Conservation (phyloP, 1,140 invertebrate genomes). For the Octopus sinensis region DNA sequence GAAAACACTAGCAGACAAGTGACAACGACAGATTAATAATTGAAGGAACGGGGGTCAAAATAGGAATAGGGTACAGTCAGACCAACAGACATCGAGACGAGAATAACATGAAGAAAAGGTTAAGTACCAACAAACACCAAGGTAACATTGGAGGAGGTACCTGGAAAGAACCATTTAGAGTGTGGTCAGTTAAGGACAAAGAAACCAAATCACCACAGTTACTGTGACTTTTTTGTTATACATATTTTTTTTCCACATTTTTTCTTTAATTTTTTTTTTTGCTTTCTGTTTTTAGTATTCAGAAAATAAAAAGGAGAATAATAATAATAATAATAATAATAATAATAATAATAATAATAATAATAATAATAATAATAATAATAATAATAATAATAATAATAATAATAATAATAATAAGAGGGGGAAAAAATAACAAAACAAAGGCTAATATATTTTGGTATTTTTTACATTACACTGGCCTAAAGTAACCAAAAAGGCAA, state of each 20-base stretch:
- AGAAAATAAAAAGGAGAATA: too few relatives aligned
- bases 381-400: too few relatives aligned
- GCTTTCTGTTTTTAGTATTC: background rate
- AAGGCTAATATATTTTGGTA: too few relatives aligned
- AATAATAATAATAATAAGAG: too few relatives aligned
- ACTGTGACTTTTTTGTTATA: background rate
- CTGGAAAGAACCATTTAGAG: constrained; percentile 15
- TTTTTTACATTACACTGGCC: too few relatives aligned
- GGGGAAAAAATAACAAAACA: too few relatives aligned
- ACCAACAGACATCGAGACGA: constrained; percentile 11
- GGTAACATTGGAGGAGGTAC: constrained; percentile 17
- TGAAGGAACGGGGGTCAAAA: background rate
- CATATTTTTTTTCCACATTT: background rate
- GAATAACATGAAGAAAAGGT: constrained; percentile 14
- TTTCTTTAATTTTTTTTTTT: background rate
- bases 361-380: too few relatives aligned
- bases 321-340: too few relatives aligned
- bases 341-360: too few relatives aligned
- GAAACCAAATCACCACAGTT: constrained; percentile 2
- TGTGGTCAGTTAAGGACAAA: constrained; percentile 9
- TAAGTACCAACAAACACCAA: constrained; percentile 16
- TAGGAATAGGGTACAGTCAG: constrained; percentile 1
- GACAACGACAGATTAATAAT: constrained; percentile 7
- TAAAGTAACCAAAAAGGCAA: too few relatives aligned
- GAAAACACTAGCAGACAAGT: constrained; percentile 14